Percentiles rank a stretch among this genome's conserved stretches.
Evolutionary conservation across 2,888 invertebrate species (phyloP).

Genomic region (Lasius fuliginosus): DNA sequence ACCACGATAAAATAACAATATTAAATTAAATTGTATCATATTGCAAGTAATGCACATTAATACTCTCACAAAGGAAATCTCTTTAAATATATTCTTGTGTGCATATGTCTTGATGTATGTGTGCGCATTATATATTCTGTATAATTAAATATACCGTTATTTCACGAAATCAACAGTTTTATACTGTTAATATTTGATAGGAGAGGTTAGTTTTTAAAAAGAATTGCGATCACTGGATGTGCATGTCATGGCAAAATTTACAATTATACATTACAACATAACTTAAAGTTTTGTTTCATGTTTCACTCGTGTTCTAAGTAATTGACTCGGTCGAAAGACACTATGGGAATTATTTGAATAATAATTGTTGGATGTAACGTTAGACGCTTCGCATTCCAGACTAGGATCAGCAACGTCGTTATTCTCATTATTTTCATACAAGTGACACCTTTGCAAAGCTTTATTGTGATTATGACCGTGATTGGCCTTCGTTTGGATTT

Average conservation of each 20-base stretch:
- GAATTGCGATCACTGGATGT: not conserved
- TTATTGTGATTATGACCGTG: conserved; percentile 68
- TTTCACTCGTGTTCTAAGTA: conserved; percentile 83
- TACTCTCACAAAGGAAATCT: not conserved
- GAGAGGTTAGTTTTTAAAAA: not conserved
- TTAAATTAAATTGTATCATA: conserved; percentile 32
- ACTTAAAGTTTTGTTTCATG: conserved; percentile 84
- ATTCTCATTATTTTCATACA: conserved; percentile 75
- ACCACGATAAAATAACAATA: not conserved
- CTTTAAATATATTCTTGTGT: conserved; percentile 3
- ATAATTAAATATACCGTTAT: not conserved
- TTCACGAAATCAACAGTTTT: conserved; percentile 21
- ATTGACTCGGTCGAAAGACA: conserved; percentile 80
- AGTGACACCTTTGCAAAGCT: conserved; percentile 73
- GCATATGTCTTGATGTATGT: not conserved
- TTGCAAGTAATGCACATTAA: conserved; percentile 7
- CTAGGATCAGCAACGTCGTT: conserved; percentile 72
- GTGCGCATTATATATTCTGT: not conserved
- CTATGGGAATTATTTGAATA: conserved; percentile 81
- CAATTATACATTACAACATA: conserved; percentile 4
- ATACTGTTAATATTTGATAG: conserved; percentile 8
- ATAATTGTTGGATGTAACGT: conserved; percentile 75
- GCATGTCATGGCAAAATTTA: conserved; percentile 14
- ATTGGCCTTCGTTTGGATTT: conserved; percentile 76
- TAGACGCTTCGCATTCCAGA: conserved; percentile 66